phyloP scores from a whole-genome alignment of 2,113 vertebrate species.

The Gymnobelideus leadbeateri region DNA sequence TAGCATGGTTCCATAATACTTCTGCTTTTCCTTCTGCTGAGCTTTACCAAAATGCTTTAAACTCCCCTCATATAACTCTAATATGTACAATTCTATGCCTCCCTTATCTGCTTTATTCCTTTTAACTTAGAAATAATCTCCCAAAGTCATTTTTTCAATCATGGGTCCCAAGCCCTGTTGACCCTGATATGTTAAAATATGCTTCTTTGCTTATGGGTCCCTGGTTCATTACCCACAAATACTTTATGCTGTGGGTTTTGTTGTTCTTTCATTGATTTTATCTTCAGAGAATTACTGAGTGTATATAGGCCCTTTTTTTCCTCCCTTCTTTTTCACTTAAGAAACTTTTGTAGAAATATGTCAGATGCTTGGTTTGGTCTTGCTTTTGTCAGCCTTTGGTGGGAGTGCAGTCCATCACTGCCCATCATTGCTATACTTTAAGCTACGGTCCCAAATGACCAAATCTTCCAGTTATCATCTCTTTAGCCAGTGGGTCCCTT shows the following conservation, averaged over 20 bases:
- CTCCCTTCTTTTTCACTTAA: not conserved
- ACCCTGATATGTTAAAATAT: not conserved
- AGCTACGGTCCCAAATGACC: not conserved
- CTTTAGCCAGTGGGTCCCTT: not conserved
- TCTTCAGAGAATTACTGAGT: not conserved
- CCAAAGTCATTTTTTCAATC: not conserved
- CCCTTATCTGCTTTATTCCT: not conserved
- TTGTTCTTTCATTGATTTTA: not conserved
- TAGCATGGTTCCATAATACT: not conserved
- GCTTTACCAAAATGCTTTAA: not conserved
- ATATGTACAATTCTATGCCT: not conserved
- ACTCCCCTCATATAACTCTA: not conserved
- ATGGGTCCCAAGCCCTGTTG: not conserved
- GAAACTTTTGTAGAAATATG: not conserved
- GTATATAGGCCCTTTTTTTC: not conserved
- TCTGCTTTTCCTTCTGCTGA: not conserved
- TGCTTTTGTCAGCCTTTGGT: not conserved
- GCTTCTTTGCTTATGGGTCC: not conserved
- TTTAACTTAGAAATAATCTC: not conserved
- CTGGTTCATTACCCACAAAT: not conserved
- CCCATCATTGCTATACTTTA: not conserved
- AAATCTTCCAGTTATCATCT: not conserved
- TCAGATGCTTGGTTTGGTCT: not conserved
- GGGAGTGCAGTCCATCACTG: not conserved
- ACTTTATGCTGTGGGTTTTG: not conserved